These are phyloP conservation scores for Dasyprocta punctata DNA, from an alignment of 2,113 vertebrate genomes.

Conservation along the genomic window DNA sequence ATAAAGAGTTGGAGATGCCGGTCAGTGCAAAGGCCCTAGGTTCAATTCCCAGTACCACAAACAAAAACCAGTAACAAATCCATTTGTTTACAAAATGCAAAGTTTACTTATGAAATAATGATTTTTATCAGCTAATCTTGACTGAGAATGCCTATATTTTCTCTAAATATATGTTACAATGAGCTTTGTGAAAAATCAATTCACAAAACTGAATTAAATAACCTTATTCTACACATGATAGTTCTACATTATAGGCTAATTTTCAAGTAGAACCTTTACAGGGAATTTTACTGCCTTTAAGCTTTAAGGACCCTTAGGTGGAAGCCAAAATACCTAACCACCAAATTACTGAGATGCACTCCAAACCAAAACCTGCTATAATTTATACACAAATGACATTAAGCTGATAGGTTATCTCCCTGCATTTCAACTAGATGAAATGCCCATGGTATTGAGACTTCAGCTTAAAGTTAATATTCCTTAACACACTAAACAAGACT, in stretches of 20 bases:
- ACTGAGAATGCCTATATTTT: neutral
- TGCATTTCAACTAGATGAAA: neutral
- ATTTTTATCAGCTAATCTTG: neutral
- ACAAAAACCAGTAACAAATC: neutral
- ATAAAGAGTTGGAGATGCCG: neutral
- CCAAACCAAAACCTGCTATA: neutral
- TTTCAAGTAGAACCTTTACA: neutral
- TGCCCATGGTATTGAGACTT: neutral
- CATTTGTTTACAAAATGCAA: neutral
- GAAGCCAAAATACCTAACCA: neutral
- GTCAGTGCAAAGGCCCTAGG: neutral
- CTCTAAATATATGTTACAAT: neutral
- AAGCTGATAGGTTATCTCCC: neutral
- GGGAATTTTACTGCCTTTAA: neutral
- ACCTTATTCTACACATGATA: neutral
- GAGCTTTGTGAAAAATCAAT: conserved; percentile 15
- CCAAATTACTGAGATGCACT: neutral
- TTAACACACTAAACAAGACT: neutral
- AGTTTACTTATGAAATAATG: conserved; percentile 33
- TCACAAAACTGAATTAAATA: conserved; percentile 5
- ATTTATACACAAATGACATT: neutral
- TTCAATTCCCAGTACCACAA: neutral
- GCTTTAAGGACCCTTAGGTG: conserved; percentile 1
- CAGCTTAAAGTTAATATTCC: neutral
- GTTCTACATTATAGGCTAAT: neutral